A percentile compares a stretch with the other conserved stretches of the same genome.
These are phyloP conservation scores for Oryzias curvinotus DNA, from an alignment of 2,113 vertebrate species.

Conservation along the genomic window DNA sequence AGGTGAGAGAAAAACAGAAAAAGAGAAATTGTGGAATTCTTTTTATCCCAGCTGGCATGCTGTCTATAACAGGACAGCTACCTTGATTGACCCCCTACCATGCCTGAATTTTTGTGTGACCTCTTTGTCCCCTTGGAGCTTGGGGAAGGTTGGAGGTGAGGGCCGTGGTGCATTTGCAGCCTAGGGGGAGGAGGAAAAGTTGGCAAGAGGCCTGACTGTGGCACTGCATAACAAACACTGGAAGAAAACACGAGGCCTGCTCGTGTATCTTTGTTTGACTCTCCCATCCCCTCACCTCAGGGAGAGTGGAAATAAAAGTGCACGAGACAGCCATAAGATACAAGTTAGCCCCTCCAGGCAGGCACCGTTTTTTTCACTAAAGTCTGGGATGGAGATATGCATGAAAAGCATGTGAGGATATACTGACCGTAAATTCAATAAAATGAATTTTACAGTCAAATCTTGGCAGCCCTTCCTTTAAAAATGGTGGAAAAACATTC, in stretches of 20 bases:
- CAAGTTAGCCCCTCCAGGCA: conserved; percentile 7
- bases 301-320: conserved; percentile 6
- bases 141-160: conserved; percentile 6
- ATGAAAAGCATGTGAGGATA: conserved; percentile 20
- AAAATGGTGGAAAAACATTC: conserved; percentile 12
- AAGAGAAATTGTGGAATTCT: conserved; percentile 59
- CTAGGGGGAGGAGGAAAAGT: conserved; percentile 3
- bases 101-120: too few species aligned
- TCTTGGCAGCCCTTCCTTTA: conserved; percentile 25
- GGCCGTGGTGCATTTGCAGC: conserved; percentile 19
- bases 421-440: conserved; percentile 29
- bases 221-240: conserved; percentile 51
- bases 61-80: not conserved
- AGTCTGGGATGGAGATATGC: conserved; percentile 23
- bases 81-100: not conserved
- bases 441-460: conserved; percentile 37
- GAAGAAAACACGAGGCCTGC: conserved; percentile 40
- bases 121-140: not conserved
- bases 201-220: conserved; percentile 49
- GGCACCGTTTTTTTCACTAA: conserved; percentile 27
- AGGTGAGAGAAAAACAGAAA: conserved; percentile 43
- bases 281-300: conserved; percentile 38
- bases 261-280: conserved; percentile 44
- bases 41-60: conserved; percentile 40
- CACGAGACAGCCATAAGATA: conserved; percentile 38